phyloP scores from a whole-genome alignment of 2,888 invertebrate species.

The Nematopogon swammerdamellus region DNA sequence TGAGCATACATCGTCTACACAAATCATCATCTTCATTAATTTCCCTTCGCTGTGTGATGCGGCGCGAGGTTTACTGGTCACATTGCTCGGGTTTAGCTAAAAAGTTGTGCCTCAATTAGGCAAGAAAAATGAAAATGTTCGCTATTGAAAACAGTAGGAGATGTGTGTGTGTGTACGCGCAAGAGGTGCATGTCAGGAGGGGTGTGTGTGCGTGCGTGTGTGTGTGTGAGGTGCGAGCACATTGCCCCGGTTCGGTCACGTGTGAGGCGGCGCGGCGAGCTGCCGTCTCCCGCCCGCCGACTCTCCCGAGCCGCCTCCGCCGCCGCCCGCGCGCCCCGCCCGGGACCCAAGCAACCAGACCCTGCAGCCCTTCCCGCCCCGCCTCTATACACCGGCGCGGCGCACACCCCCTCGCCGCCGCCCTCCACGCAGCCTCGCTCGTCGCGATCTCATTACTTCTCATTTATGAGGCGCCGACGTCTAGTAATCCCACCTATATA shows the following conservation, averaged over 20 bases:
- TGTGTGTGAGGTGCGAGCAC: background rate
- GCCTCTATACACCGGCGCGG: too few relatives aligned
- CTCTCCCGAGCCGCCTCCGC: conserved; percentile 24
- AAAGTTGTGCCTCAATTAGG: too few relatives aligned
- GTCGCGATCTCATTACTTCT: background rate
- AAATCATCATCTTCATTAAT: too few relatives aligned
- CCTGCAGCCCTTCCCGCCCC: background rate
- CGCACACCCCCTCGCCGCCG: background rate
- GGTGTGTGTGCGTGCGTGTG: background rate
- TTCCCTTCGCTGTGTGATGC: too few relatives aligned
- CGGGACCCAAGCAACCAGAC: background rate
- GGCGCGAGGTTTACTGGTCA: too few relatives aligned
- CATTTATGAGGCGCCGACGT: background rate
- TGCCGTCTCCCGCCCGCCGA: conserved; percentile 17
- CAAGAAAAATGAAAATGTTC: too few relatives aligned
- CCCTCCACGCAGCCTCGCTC: background rate
- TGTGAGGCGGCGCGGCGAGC: conserved; percentile 27
- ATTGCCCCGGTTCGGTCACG: background rate
- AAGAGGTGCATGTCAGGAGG: too few relatives aligned
- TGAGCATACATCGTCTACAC: too few relatives aligned
- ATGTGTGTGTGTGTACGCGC: too few relatives aligned
- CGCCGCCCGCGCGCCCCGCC: conserved; percentile 39
- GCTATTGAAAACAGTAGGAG: too few relatives aligned
- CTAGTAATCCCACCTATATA: background rate
- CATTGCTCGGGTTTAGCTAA: too few relatives aligned